Evolutionary conservation across 2,888 invertebrate species (phyloP), one percentile per base, ranked within the genome.

Genomic region (Nomada lathburiana): DNA sequence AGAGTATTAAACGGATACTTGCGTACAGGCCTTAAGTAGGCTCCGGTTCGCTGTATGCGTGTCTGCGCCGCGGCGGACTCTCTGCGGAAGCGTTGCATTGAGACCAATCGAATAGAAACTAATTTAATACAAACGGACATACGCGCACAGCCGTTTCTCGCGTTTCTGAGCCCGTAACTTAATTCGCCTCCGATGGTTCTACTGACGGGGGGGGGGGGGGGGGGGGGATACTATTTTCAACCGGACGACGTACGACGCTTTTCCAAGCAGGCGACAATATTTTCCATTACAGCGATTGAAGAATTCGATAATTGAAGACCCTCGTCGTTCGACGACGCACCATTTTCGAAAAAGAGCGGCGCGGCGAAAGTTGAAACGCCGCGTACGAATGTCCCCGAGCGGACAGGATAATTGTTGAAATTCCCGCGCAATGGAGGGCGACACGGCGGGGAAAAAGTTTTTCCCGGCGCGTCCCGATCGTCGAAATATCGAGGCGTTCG

Each of bases 1-100:
- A 80, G 83, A 85, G 84, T 81, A 87, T 87, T 88, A 88, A 88
- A 86, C 88, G 88, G 88, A 88, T 88, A 87, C 88, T 87, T 82
- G 86, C 86, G 84, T 88, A 83, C 88, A 69, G 82, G 78, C 76
- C 80, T 87, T 87, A 88, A 88, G 88, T 88, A 88, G 72, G 84
- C 84, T 84, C 87, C 69, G 73, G 80, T 79, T 83, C 60, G 59
- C 70, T 76, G 84, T 81, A 67, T 64, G 70, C 53, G 70, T 83
- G 79, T 69, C 79, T 73, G 67, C 76, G 74, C 76, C 70, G 74
- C 78, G 71, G 80, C 59, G 72, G 77, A 73, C 69, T 85, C 87
- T 82, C 84, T 76, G 72, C 86, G 87, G 86, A 87, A 86, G 86
- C 86, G 84, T 87, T 87, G 86, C 87, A 84, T 87, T 82, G 81